Evolutionary conservation across 2,797 vertebrate genomes (phyloP), one percentile per base, ranked within the genome.

Genomic region (Cryptoprocta ferox): DNA sequence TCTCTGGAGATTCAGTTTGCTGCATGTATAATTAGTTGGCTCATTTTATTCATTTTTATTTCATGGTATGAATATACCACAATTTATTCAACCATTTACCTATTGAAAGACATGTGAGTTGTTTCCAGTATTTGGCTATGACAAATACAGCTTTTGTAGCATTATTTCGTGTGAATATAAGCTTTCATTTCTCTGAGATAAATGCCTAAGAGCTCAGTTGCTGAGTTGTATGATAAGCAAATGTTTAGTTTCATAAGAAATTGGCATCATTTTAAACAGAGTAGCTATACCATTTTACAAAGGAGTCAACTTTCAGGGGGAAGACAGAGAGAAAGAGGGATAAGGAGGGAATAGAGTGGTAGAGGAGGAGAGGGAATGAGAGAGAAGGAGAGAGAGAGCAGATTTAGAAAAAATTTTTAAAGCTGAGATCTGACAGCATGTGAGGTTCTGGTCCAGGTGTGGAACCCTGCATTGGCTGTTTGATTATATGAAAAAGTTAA

Each of bases 111-210:
- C 61, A 56, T 35, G 32, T 37, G 45, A 86, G 45, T 87, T 73
- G 12, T 75, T 83, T 84, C 32, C 32, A 39, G 37, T 86, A 63
- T 48, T 81, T 75, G 30, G 32, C 45, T 56, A 71, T 63, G 78
- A 42, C 6, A 79, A 32, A 48, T 66, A 45, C 80, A 66, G 61
- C 39, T 71, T 79, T 65, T 70, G 50, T 61, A 63, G 50, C 42
- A 24, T 63, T 81, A 16, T 48, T 78, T 84, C 50, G 10, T 39
- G 30, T 61, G 79, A 93, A 90, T n/a, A 37, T 37, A 48, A 59
- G 48, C 35, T 89, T 89, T 89, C 50, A 45, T 89, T 89, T 93
- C 70, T 84, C 37, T 89, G 63, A 35, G 45, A 26, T 68, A 92
- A 92, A 70, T 76, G 37, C 26, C 26, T 14, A 86, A 56, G 28